Evolutionary conservation across 2,113 vertebrate genomes (phyloP).

Genomic region (Pelusios castaneus): DNA sequence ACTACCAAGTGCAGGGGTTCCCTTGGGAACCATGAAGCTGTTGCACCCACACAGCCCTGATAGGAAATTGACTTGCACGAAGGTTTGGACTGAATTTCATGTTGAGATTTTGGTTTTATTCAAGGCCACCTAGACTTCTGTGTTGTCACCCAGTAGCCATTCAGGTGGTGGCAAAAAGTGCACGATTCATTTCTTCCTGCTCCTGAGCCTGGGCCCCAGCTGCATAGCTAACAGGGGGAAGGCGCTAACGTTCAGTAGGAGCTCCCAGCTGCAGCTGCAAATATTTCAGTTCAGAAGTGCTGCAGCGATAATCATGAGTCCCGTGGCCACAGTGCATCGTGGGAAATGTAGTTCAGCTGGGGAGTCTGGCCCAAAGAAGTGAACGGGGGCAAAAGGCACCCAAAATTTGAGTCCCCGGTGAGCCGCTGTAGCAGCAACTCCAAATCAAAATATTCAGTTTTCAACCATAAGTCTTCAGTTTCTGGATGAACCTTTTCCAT

Average conservation of each 20-base stretch:
- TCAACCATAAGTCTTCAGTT: not conserved
- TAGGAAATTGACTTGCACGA: not conserved
- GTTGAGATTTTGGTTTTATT: not conserved
- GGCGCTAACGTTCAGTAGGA: too few species aligned
- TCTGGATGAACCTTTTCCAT: not conserved
- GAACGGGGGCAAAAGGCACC: fast-evolving
- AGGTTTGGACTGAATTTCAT: not conserved
- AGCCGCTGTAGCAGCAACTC: not conserved
- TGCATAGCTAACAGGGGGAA: too few species aligned
- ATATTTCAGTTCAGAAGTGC: not conserved
- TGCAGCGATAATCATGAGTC: not conserved
- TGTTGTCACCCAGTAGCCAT: not conserved
- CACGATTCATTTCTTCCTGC: not conserved
- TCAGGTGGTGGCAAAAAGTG: not conserved
- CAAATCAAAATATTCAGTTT: not conserved
- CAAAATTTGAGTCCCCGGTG: not conserved
- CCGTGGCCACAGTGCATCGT: not conserved
- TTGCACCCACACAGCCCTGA: not conserved
- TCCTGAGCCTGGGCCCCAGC: not conserved
- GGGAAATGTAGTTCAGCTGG: not conserved
- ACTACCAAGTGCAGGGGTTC: not conserved
- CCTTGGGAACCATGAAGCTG: not conserved
- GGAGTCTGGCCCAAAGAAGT: fast-evolving
- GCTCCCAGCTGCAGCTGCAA: too few species aligned
- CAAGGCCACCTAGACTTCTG: not conserved